Evolutionary conservation across 2,113 vertebrate genomes (phyloP).

Genomic region (Trichomycterus rosablanca): DNA sequence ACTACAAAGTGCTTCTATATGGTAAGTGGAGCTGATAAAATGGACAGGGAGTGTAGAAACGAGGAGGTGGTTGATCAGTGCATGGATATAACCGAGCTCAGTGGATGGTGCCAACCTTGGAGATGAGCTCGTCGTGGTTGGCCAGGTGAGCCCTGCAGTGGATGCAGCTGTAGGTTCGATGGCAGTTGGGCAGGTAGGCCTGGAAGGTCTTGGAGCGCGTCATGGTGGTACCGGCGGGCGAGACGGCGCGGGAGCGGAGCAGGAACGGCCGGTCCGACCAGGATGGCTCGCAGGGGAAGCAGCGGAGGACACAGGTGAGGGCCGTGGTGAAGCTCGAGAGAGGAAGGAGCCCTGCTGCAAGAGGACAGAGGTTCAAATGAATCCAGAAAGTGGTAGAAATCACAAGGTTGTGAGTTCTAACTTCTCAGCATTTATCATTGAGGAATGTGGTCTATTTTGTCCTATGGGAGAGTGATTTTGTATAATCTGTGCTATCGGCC

Average conservation of each 20-base stretch:
- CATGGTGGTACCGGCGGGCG: constrained; percentile 80
- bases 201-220: constrained; percentile 90
- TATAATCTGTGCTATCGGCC: no score
- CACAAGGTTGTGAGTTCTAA: no score
- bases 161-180: constrained; percentile 88
- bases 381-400: no score
- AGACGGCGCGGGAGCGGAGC: constrained; percentile 73
- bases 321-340: constrained; percentile 77
- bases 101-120: constrained; percentile 68
- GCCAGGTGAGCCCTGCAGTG: constrained; percentile 85
- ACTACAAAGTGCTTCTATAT: no score
- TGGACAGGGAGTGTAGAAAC: no score
- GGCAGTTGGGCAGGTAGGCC: constrained; percentile 83
- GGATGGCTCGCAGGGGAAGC: constrained; percentile 81
- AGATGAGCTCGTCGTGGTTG: constrained; percentile 88
- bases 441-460: no score
- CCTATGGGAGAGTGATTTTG: no score
- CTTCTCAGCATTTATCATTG: no score
- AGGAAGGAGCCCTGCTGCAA: constrained; percentile 70
- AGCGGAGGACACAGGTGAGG: constrained; percentile 83
- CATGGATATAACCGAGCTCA: background rate
- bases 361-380: no score
- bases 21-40: no score
- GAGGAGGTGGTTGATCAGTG: background rate
- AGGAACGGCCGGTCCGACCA: constrained; percentile 73